These are phyloP conservation scores for Nasonia oneida DNA, from an alignment of 2,888 invertebrate genomes.

Conservation along the genomic window DNA sequence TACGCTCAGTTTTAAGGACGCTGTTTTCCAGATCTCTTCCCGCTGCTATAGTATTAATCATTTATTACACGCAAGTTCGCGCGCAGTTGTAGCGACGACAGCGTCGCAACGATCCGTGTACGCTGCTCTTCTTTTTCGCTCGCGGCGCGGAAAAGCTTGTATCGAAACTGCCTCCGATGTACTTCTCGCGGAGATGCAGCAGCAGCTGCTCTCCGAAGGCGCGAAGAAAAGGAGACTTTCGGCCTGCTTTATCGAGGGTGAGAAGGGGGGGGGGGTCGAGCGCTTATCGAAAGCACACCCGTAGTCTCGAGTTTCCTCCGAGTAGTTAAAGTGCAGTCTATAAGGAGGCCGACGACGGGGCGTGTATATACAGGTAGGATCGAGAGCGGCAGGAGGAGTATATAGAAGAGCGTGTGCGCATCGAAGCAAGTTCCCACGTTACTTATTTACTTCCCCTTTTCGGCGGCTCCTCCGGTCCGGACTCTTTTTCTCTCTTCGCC, in stretches of 20 bases:
- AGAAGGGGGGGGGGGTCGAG: not conserved
- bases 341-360: slow-evolving; percentile 22
- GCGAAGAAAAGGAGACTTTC: slow-evolving; percentile 32
- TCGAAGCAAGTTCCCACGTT: slow-evolving; percentile 59
- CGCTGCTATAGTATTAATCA: not conserved
- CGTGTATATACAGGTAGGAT: slow-evolving; percentile 38
- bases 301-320: slow-evolving; percentile 53
- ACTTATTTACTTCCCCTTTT: slow-evolving; percentile 55
- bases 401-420: slow-evolving; percentile 41
- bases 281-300: slow-evolving; percentile 46
- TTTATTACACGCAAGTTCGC: not conserved
- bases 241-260: slow-evolving; percentile 38
- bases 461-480: not conserved
- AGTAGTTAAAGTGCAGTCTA: slow-evolving; percentile 63
- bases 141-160: not conserved
- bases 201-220: not conserved
- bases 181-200: not conserved
- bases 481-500: not conserved
- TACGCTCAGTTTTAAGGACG: not conserved
- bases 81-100: not conserved
- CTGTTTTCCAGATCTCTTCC: not conserved
- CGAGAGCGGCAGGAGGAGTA: not conserved
- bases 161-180: slow-evolving; percentile 22
- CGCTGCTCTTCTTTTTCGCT: not conserved
- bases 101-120: no score